These are phyloP conservation scores for Paedocypris micromegethes DNA, from an alignment of 2,797 vertebrate genomes.

Conservation along the genomic window DNA sequence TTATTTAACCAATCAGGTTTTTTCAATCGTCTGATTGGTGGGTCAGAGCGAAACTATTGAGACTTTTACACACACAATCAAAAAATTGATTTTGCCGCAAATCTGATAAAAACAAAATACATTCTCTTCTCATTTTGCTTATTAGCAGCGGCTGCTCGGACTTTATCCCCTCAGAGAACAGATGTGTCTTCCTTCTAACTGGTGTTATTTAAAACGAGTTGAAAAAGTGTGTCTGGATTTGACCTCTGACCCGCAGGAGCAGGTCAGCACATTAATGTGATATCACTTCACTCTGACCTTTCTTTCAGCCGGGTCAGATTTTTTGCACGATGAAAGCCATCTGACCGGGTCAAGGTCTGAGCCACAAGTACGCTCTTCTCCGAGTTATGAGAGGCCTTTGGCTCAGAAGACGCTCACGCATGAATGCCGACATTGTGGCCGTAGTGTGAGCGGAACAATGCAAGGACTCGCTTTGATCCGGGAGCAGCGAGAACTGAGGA, in stretches of 20 bases:
- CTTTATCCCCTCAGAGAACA: too few relatives aligned
- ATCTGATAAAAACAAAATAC: too few relatives aligned
- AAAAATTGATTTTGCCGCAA: too few relatives aligned
- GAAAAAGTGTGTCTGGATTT: constrained; percentile 51
- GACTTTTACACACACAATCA: too few relatives aligned
- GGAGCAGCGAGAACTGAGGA: constrained; percentile 48
- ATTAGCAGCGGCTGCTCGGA: too few relatives aligned
- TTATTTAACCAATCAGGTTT: too few relatives aligned
- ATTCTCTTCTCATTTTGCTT: too few relatives aligned
- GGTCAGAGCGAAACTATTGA: too few relatives aligned
- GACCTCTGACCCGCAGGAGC: constrained; percentile 57
- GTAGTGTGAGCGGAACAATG: constrained; percentile 35
- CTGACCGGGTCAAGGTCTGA: constrained; percentile 54
- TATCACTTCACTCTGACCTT: constrained; percentile 48
- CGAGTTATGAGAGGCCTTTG: constrained; percentile 40
- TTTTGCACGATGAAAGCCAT: constrained; percentile 53
- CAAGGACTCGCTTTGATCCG: constrained; percentile 42
- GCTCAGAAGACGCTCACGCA: constrained; percentile 44
- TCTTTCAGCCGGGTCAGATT: constrained; percentile 41
- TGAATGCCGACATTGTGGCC: constrained; percentile 63
- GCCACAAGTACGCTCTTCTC: constrained; percentile 32
- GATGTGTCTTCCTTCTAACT: too few relatives aligned
- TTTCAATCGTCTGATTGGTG: too few relatives aligned
- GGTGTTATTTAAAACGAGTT: constrained; percentile 35
- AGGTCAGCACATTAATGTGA: constrained; percentile 64